Evolutionary conservation across 2,888 invertebrate species (phyloP), one percentile per base, ranked within the genome.

Genomic region (Heteromurus nitidus): DNA sequence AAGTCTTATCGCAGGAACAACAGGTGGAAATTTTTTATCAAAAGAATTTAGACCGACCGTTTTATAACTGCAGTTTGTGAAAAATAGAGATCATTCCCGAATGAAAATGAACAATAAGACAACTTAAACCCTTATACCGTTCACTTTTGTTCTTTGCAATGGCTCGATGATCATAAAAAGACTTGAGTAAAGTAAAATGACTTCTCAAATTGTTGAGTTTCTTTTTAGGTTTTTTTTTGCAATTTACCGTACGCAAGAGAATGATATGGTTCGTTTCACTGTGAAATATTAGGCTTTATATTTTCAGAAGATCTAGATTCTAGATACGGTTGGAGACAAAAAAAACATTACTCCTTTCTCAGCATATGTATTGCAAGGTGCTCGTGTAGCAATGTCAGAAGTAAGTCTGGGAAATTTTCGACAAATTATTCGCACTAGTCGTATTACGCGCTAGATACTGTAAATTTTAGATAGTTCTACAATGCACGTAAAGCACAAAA

Each of bases 131-230:
- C n/a, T 36, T 62, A 67, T 74, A 67, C 80, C 74, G 80, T 80
- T 74, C 60, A 13, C 65, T 80, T 80, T 47, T 47, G 47, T 47
- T 76, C 28, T 67, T 60, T 22, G 60, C 47, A 47, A 80, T 74
- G 80, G 62, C 64, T 80, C 62, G 80, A 50, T 80, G 80, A 64
- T 80, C 69, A 74, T 53, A 50, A 68, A 80, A 73, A 69, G 68
- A 42, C 44, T 62, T 68, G 69, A 68, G 24, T 62, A 47, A 47
- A n/a, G n/a, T 47, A 47, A 47, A n/a, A 47, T 47, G 11, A 31
- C 65, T 67, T 53, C 20, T 13, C 36, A 50, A 64, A 67, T 28
- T 36, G 44, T 31, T 26, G 28, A 26, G 16, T 44, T 68, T 47
- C 42, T 18, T 42, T 11, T 2, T 24, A 53, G 31, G 30, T 31